Evolutionary conservation across 2,888 invertebrate genomes (phyloP).

Genomic region (Lithophane semibrunnea): DNA sequence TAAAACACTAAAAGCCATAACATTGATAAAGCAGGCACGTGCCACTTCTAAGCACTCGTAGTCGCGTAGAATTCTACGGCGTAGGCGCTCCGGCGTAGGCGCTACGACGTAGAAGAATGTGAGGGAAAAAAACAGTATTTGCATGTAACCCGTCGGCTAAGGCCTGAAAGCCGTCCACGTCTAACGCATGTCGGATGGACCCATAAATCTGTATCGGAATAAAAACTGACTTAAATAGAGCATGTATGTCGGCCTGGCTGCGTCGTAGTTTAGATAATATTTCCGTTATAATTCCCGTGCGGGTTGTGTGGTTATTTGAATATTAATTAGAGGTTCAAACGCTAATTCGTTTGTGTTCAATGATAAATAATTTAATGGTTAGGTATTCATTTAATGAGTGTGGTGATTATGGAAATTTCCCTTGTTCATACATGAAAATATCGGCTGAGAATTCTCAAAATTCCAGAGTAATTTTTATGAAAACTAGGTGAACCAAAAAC

Average conservation of each 20-base stretch:
- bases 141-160: slow-evolving; percentile 19
- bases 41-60: slow-evolving; percentile 41
- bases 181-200: slow-evolving; percentile 29
- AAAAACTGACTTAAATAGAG: slow-evolving; percentile 39
- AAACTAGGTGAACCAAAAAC: slow-evolving; percentile 9
- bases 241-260: slow-evolving; percentile 21
- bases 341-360: slow-evolving; percentile 31
- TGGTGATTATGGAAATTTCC: background rate
- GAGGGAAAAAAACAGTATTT: slow-evolving; percentile 26
- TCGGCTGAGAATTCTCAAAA: background rate
- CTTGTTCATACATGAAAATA: background rate
- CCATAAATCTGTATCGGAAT: slow-evolving; percentile 54
- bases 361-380: slow-evolving; percentile 24
- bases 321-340: slow-evolving; percentile 37
- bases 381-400: background rate
- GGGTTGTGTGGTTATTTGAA: slow-evolving; percentile 39
- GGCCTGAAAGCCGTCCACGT: slow-evolving; percentile 9
- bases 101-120: slow-evolving; percentile 26
- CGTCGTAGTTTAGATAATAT: slow-evolving; percentile 50
- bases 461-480: background rate
- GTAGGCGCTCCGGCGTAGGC: slow-evolving; percentile 57
- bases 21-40: slow-evolving; percentile 46
- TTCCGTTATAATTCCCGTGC: slow-evolving; percentile 22
- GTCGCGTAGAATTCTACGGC: slow-evolving; percentile 52
- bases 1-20: slow-evolving; percentile 31